These are phyloP conservation scores for Drosophila pectinifera DNA, from an alignment of 1,140 invertebrate species.

Conservation along the genomic window DNA sequence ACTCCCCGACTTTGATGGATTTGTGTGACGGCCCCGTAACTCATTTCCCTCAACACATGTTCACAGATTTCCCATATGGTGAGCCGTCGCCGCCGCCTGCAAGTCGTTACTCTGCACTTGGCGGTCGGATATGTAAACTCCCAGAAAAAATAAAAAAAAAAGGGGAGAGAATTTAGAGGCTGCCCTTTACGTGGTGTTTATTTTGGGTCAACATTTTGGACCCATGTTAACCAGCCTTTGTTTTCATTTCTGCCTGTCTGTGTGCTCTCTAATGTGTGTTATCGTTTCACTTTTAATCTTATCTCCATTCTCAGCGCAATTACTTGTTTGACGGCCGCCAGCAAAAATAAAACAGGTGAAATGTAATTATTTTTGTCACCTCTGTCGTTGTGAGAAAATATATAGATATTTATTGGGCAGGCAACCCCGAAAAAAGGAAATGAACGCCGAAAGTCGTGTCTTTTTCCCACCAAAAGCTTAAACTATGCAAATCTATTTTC, in stretches of 20 bases:
- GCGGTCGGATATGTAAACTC: constrained; percentile 9
- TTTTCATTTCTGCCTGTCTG: constrained; percentile 22
- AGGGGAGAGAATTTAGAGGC: constrained; percentile 16
- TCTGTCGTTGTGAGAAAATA: constrained; percentile 18
- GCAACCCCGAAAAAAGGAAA: not conserved
- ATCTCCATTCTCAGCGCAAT: constrained; percentile 49
- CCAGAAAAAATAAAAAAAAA: constrained; percentile 1
- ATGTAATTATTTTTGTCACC: constrained; percentile 31
- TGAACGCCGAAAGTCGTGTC: not conserved
- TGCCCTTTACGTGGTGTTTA: constrained; percentile 9
- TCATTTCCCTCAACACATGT: constrained; percentile 57
- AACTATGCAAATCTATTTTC: constrained; percentile 39
- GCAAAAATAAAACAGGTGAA: constrained; percentile 11
- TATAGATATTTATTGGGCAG: constrained; percentile 23
- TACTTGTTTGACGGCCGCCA: constrained; percentile 41
- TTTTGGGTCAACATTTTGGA: constrained; percentile 36
- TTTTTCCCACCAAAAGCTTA: constrained; percentile 15
- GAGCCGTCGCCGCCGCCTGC: constrained; percentile 4
- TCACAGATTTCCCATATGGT: constrained; percentile 72
- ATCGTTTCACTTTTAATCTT: constrained; percentile 67
- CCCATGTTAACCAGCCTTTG: constrained; percentile 38
- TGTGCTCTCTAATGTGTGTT: constrained; percentile 41
- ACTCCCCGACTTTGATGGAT: constrained; percentile 53
- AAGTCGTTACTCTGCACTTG: constrained; percentile 60
- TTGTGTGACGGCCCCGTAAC: constrained; percentile 39